phyloP scores from a whole-genome alignment of 2,888 invertebrate species.

The Papilio protenor region DNA sequence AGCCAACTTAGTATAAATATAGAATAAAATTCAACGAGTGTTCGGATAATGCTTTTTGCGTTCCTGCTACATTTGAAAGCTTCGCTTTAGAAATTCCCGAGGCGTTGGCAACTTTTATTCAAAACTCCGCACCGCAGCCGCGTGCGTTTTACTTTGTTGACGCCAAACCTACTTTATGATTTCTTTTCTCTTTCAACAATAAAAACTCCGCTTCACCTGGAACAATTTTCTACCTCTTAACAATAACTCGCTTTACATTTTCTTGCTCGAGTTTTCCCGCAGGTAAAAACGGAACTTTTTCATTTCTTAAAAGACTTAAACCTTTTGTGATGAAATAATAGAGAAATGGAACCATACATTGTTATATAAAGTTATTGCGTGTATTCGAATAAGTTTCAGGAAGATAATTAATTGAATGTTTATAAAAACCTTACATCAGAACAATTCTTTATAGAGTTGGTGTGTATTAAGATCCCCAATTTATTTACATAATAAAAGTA shows the following conservation, averaged over 20 bases:
- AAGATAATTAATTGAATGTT: not conserved
- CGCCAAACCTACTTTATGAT: conserved; percentile 40
- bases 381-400: not conserved
- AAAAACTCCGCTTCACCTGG: conserved; percentile 22
- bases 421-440: too few species aligned
- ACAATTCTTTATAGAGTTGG: too few species aligned
- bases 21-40: conserved; percentile 6
- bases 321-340: not conserved
- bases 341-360: not conserved
- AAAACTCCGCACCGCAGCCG: conserved; percentile 5
- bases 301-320: conserved; percentile 6
- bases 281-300: not conserved
- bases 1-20: not conserved
- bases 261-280: conserved; percentile 9
- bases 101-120: conserved; percentile 32
- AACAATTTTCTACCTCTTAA: conserved; percentile 22
- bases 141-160: conserved; percentile 29
- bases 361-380: not conserved
- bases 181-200: conserved; percentile 29
- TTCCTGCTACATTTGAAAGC: conserved; percentile 14
- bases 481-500: not conserved
- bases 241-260: conserved; percentile 30
- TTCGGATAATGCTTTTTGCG: conserved; percentile 11
- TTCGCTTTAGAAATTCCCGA: conserved; percentile 27
- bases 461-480: too few species aligned